Conservation (phyloP, 2,797 vertebrate species). For the Picus viridis region DNA sequence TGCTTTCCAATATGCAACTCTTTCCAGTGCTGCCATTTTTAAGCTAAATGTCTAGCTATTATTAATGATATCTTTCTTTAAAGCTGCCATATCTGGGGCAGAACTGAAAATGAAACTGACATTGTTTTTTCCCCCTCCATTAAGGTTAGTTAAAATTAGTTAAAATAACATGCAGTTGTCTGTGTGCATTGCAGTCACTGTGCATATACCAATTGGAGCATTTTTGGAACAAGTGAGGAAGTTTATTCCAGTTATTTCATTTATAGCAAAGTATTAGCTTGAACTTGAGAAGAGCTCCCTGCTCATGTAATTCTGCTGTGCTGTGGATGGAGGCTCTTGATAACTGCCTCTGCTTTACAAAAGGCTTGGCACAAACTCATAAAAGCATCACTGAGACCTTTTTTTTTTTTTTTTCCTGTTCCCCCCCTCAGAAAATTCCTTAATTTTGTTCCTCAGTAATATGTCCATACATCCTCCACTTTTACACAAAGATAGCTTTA, state of each 20-base stretch:
- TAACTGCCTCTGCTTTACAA: background rate
- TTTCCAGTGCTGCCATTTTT: background rate
- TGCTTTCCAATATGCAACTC: background rate
- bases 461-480: background rate
- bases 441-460: background rate
- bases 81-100: background rate
- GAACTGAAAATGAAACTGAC: background rate
- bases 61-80: background rate
- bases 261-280: background rate
- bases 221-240: slow-evolving; percentile 11
- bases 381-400: background rate
- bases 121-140: too few relatives aligned
- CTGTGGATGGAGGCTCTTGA: background rate
- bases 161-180: background rate
- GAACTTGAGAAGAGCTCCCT: background rate
- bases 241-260: background rate
- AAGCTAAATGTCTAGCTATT: slow-evolving; percentile 9
- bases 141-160: slow-evolving; percentile 2
- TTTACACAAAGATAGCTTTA: background rate
- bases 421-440: background rate
- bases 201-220: background rate
- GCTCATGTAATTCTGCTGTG: background rate
- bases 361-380: background rate
- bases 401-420: background rate
- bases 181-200: background rate